Evolutionary conservation across 2,888 invertebrate species (phyloP).

Genomic region (Laothoe populi): DNA sequence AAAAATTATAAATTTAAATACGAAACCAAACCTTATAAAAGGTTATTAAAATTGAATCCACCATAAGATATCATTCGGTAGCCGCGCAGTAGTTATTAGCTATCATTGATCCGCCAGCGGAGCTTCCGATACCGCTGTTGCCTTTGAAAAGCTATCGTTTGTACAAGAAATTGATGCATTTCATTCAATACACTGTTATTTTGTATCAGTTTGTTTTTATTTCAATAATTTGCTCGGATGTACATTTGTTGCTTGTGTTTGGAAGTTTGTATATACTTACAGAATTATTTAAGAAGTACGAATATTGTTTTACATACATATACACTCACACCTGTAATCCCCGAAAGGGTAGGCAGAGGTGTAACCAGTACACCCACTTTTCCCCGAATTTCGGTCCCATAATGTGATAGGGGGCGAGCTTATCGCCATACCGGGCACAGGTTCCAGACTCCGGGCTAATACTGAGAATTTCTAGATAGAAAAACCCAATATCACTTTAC

Average conservation of each 20-base stretch:
- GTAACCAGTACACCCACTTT: no score
- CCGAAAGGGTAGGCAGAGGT: no score
- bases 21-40: neutral
- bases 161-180: constrained; percentile 51
- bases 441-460: no score
- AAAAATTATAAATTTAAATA: no score
- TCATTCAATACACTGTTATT: constrained; percentile 39
- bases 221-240: neutral
- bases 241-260: neutral
- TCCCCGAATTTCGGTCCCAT: no score
- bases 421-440: no score
- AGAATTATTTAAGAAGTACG: no score
- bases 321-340: no score
- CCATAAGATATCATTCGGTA: constrained; percentile 8
- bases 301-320: no score
- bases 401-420: no score
- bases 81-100: constrained; percentile 50
- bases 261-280: neutral
- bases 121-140: constrained; percentile 61
- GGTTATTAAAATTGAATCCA: neutral
- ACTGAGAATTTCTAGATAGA: no score
- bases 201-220: constrained; percentile 21
- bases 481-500: no score
- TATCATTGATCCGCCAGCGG: constrained; percentile 47
- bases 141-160: constrained; percentile 63